Percentiles rank a stretch among this genome's conserved stretches.
Conservation (phyloP, 2,113 vertebrate genomes). For the Phrynocephalus versicolor region DNA sequence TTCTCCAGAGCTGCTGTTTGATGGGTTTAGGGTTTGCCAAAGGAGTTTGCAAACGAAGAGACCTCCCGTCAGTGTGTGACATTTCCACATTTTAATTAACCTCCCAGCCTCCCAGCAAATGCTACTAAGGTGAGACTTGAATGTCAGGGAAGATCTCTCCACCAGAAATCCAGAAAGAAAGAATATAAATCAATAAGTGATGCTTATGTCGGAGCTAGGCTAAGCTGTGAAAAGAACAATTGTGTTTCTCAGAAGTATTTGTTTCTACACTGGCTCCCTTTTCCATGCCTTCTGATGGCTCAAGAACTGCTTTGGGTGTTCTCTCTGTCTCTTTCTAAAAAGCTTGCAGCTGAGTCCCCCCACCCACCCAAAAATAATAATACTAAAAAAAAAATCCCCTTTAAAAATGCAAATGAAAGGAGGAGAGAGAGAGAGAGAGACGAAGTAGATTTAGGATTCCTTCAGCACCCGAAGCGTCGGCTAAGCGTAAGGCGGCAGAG, state of each 20-base stretch:
- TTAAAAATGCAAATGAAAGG: no score
- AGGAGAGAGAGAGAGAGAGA: neutral
- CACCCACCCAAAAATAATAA: no score
- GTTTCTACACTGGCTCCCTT: neutral
- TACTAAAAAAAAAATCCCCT: no score
- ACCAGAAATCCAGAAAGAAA: neutral
- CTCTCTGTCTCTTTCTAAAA: neutral
- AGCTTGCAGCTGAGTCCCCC: neutral
- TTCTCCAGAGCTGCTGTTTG: neutral
- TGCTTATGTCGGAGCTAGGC: neutral
- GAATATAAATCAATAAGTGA: neutral
- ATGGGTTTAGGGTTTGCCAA: neutral
- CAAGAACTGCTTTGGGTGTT: no score
- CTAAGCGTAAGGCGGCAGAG: neutral
- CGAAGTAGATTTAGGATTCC: slow-evolving; percentile 16
- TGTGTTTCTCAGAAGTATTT: neutral
- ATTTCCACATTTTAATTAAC: slow-evolving; percentile 23
- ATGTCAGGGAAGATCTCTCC: slow-evolving; percentile 3
- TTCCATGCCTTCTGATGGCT: neutral
- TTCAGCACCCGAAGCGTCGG: neutral
- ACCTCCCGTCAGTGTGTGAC: slow-evolving; percentile 11
- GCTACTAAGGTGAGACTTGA: neutral
- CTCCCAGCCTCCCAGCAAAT: slow-evolving; percentile 7
- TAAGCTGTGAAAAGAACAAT: neutral
- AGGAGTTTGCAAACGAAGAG: neutral